A percentile compares a stretch with the other conserved stretches of the same genome.
phyloP scores from a whole-genome alignment of 2,797 vertebrate genomes.

The Ficedula albicollis region DNA sequence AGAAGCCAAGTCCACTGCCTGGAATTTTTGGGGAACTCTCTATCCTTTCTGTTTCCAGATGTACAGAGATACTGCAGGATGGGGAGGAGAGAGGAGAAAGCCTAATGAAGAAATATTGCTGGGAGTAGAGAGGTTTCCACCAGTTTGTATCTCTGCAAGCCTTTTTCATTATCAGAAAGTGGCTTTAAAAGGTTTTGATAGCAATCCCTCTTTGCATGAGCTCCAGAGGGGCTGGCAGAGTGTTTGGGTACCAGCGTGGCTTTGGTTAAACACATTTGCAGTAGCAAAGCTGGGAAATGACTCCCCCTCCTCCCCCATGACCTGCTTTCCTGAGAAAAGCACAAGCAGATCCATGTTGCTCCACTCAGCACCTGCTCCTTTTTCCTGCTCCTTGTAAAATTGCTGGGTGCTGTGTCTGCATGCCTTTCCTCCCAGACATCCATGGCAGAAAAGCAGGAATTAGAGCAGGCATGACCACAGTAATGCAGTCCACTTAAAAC shows the following conservation, averaged over 20 bases:
- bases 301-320: slow-evolving; percentile 34
- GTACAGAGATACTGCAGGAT: not conserved
- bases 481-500: not conserved
- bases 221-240: not conserved
- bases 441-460: not conserved
- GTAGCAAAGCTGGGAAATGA: not conserved
- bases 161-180: not conserved
- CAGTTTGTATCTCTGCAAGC: not conserved
- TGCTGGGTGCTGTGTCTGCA: not conserved
- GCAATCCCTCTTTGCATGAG: not conserved
- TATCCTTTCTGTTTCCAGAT: not conserved
- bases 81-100: not conserved
- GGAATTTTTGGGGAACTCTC: not conserved
- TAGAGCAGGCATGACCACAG: not conserved
- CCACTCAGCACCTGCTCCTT: not conserved
- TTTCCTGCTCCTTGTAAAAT: not conserved
- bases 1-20: not conserved
- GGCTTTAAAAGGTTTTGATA: not conserved
- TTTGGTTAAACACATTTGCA: slow-evolving; percentile 23
- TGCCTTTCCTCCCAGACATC: not conserved
- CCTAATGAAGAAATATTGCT: not conserved
- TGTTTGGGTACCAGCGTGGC: not conserved
- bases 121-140: not conserved
- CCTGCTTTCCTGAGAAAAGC: slow-evolving; percentile 54
- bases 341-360: not conserved